Evolutionary conservation across 1,140 invertebrate genomes (phyloP).

Genomic region (Drosophila pandora): DNA sequence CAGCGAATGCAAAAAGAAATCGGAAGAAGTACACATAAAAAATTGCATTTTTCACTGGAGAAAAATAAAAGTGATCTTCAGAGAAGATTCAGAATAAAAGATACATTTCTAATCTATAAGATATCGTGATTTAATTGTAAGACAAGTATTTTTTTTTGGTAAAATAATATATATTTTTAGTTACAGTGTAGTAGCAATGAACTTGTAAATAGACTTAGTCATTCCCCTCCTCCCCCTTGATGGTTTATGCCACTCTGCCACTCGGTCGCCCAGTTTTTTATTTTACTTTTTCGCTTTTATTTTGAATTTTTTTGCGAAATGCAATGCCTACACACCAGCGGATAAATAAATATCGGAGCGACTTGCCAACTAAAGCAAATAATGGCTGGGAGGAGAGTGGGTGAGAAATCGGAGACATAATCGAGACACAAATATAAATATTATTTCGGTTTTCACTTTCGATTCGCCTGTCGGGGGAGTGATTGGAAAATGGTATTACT

Average conservation of each 20-base stretch:
- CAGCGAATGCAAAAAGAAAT: slow-evolving; percentile 32
- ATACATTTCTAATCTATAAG: too few relatives aligned
- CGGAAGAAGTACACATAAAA: slow-evolving; percentile 37
- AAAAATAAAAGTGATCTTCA: too few relatives aligned
- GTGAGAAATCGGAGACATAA: slow-evolving; percentile 47
- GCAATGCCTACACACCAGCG: slow-evolving; percentile 54
- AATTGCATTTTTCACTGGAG: background rate
- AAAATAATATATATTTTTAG: background rate
- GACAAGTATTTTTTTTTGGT: too few relatives aligned
- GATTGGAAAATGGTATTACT: slow-evolving; percentile 18
- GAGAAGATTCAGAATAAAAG: too few relatives aligned
- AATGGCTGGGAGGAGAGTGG: slow-evolving; percentile 22
- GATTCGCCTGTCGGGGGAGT: slow-evolving; percentile 13
- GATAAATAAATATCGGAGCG: slow-evolving; percentile 62
- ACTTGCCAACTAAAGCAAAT: slow-evolving; percentile 35
- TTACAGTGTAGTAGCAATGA: slow-evolving; percentile 57
- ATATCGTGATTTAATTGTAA: too few relatives aligned
- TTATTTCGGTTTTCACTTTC: slow-evolving; percentile 54
- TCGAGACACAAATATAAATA: slow-evolving; percentile 40
- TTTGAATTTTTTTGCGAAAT: slow-evolving; percentile 59
- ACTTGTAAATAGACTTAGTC: slow-evolving; percentile 59
- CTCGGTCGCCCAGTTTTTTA: slow-evolving; percentile 51
- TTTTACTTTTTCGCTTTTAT: too few relatives aligned
- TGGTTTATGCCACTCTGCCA: slow-evolving; percentile 14
- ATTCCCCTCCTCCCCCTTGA: background rate